These are phyloP conservation scores for Python bivittatus DNA, from an alignment of 2,113 vertebrate genomes.

Conservation along the genomic window DNA sequence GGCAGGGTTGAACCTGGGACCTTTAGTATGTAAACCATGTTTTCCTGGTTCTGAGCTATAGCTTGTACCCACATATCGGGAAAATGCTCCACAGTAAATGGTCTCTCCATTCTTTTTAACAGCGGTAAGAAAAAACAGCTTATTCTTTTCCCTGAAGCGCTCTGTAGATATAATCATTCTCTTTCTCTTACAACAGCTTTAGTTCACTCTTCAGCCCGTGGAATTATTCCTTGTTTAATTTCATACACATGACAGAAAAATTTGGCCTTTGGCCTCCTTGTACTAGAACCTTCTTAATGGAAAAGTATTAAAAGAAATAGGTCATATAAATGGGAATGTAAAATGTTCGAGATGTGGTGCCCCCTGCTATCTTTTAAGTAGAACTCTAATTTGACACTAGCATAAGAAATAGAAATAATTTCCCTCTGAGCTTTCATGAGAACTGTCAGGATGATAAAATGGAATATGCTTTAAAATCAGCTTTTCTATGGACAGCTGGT, in stretches of 20 bases:
- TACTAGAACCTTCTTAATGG: conserved; percentile 61
- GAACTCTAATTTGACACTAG: conserved; percentile 71
- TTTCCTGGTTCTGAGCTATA: neutral
- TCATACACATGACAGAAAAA: conserved; percentile 27
- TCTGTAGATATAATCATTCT: conserved; percentile 18
- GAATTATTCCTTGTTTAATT: conserved; percentile 37
- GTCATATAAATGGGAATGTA: conserved; percentile 66
- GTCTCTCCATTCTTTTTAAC: conserved; percentile 5
- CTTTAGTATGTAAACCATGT: neutral
- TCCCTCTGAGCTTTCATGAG: conserved; percentile 59
- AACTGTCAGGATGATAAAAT: conserved; percentile 78
- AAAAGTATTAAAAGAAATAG: conserved; percentile 68
- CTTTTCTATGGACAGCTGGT: conserved; percentile 75
- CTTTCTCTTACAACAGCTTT: conserved; percentile 28
- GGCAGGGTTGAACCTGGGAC: neutral
- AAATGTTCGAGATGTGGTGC: conserved; percentile 60
- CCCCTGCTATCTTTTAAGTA: conserved; percentile 74
- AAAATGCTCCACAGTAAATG: neutral
- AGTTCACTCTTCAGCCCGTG: conserved; percentile 19
- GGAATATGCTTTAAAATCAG: conserved; percentile 72
- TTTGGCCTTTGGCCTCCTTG: conserved; percentile 49
- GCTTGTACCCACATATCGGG: neutral
- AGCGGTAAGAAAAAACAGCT: conserved; percentile 11
- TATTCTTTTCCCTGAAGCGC: neutral
- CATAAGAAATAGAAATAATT: conserved; percentile 58